Percentiles rank a stretch among this genome's conserved stretches.
Evolutionary conservation across 2,888 invertebrate genomes (phyloP).

Genomic region (Drosophila borealis): DNA sequence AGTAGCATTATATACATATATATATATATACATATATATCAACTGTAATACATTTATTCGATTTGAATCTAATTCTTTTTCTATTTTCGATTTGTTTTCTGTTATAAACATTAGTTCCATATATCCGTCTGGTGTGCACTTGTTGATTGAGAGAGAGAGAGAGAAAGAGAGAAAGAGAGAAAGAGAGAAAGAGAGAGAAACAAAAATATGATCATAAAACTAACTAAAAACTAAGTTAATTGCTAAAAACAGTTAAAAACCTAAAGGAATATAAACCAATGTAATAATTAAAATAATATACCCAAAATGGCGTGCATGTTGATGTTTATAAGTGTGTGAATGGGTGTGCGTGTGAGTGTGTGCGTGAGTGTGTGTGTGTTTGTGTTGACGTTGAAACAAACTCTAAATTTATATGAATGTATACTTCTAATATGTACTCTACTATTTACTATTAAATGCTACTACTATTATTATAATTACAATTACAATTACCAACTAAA

Average conservation of each 20-base stretch:
- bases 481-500: conserved; percentile 52
- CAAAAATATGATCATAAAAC: conserved; percentile 49
- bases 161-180: neutral
- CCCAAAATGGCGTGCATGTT: conserved; percentile 38
- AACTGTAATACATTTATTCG: neutral
- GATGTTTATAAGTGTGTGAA: conserved; percentile 39
- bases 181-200: conserved; percentile 5
- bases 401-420: conserved; percentile 66
- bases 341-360: neutral
- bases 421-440: conserved; percentile 67
- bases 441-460: conserved; percentile 59
- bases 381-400: conserved; percentile 4
- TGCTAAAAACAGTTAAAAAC: conserved; percentile 16
- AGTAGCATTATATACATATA: conserved; percentile 43
- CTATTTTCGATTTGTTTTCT: conserved; percentile 3
- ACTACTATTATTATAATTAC: conserved; percentile 37
- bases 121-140: conserved; percentile 60
- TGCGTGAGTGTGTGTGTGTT: neutral
- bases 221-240: conserved; percentile 45
- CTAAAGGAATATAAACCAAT: conserved; percentile 24
- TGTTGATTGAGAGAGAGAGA: conserved; percentile 47
- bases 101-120: conserved; percentile 12
- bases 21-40: conserved; percentile 17
- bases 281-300: conserved; percentile 21
- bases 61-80: neutral